Percentiles rank a stretch among this genome's conserved stretches.
phyloP scores from a whole-genome alignment of 2,888 invertebrate genomes.

The Melanchra persicariae region DNA sequence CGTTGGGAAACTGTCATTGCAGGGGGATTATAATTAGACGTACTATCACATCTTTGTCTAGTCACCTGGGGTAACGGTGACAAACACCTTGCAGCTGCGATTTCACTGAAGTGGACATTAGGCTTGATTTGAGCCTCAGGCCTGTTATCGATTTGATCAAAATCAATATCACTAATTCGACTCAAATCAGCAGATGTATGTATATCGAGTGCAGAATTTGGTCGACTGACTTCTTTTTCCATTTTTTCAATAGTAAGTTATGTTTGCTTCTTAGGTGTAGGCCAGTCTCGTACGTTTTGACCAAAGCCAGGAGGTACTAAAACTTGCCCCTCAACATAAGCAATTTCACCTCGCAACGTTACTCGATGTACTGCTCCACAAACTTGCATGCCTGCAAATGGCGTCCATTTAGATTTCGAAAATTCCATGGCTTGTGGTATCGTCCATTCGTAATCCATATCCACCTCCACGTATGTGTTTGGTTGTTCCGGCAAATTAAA shows the following conservation, averaged over 20 bases:
- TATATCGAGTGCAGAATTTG: slow-evolving; percentile 91
- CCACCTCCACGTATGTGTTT: slow-evolving; percentile 99
- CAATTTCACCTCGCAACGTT: slow-evolving; percentile 98
- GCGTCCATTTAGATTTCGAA: slow-evolving; percentile 99
- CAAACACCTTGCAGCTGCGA: slow-evolving; percentile 83
- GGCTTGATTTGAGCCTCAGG: slow-evolving; percentile 81
- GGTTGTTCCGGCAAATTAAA: slow-evolving; percentile 99
- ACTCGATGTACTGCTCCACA: slow-evolving; percentile 98
- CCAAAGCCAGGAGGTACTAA: slow-evolving; percentile 97
- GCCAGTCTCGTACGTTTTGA: slow-evolving; percentile 95
- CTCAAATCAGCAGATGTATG: slow-evolving; percentile 82
- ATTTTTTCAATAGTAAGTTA: slow-evolving; percentile 80
- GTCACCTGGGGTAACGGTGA: slow-evolving; percentile 88
- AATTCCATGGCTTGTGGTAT: slow-evolving; percentile 95
- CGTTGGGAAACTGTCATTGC: slow-evolving; percentile 85
- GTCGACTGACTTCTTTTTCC: slow-evolving; percentile 88
- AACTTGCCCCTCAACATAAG: slow-evolving; percentile 98
- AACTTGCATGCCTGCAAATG: slow-evolving; percentile 97
- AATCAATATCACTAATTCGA: slow-evolving; percentile 82
- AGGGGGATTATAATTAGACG: slow-evolving; percentile 86
- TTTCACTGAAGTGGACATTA: slow-evolving; percentile 92
- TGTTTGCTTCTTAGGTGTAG: slow-evolving; percentile 86
- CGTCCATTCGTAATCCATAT: slow-evolving; percentile 97
- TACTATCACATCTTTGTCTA: slow-evolving; percentile 91
- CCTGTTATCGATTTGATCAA: slow-evolving; percentile 82